Base-by-base conservation (phyloP, 1,140 invertebrate species). In the Eurosta solidaginis region DNA sequence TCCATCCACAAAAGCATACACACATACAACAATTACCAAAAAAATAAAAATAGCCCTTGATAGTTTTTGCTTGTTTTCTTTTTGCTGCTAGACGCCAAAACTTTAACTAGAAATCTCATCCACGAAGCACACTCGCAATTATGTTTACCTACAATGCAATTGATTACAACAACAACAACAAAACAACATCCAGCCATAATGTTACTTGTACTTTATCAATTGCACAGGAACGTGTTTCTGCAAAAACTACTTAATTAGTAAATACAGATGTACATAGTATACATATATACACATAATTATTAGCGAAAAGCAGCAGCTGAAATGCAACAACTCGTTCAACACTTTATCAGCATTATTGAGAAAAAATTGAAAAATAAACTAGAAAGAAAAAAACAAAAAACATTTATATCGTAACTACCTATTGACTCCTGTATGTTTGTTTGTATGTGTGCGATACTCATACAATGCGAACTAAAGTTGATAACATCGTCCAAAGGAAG, bases 121-220 rank as follows among this genome's bases (percentile, higher is more conserved):
- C 20, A 42, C 12, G 22, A 36, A 68, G 59, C 33, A 68, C 36
- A 68, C 59, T 22, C 29, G 59, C 33, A 68, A 40, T 68, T 68
- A 68, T 68, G 27, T 27, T 68, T 68, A 33, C 59, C n/a, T 40
- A 68, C 59, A 68, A 68, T 10, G 59, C 59, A 68, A 68, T 68
- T 68, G 59, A 68, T 68, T 68, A 33, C 59, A 68, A 42, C 40
- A 40, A 68, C 59, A 68, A 68, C 59, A 68, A 68, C 59, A n/a
- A n/a, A n/a, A n/a, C n/a, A n/a, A n/a, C n/a, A n/a, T n/a, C n/a
- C n/a, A 68, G 33, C 29, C 36, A 68, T 6, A 20, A 2, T 22
- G 29, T 36, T 20, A n/a, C 59, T 40, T 40, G 59, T 68, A 68
- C n/a, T 68, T 68, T 68, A 68, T 68, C 59, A 68, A 68, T 68